A percentile compares a stretch with the other conserved stretches of the same genome.
These are phyloP conservation scores for Melangyna quadrimaculata DNA, from an alignment of 2,888 invertebrate genomes.

Conservation along the genomic window DNA sequence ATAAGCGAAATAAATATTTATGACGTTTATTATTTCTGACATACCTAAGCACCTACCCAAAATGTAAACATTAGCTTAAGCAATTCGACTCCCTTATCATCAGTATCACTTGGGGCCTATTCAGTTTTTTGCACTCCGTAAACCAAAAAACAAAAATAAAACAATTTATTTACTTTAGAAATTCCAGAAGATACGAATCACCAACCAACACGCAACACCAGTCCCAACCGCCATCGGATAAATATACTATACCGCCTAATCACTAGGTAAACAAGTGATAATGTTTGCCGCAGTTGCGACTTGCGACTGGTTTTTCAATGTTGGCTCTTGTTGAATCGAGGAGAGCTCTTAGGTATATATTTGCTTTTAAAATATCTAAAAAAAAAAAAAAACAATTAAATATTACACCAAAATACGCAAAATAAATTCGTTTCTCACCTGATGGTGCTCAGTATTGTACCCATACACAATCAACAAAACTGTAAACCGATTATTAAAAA, in stretches of 20 bases:
- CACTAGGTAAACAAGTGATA: neutral
- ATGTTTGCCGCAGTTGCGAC: constrained; percentile 2
- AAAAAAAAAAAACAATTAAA: neutral
- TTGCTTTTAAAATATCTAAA: neutral
- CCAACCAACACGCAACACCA: too few species aligned
- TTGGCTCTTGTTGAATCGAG: neutral
- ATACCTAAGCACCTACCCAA: neutral
- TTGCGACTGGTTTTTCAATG: neutral
- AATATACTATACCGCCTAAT: neutral
- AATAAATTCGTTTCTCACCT: neutral
- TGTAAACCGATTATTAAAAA: too few species aligned
- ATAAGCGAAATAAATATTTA: neutral
- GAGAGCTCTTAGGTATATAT: neutral
- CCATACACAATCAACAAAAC: too few species aligned
- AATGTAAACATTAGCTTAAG: constrained; percentile 1
- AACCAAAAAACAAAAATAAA: too few species aligned
- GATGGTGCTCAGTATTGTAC: too few species aligned
- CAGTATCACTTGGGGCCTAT: neutral
- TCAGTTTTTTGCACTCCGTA: constrained; percentile 1
- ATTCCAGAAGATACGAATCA: constrained; percentile 10
- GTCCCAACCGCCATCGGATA: neutral
- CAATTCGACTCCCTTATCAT: neutral
- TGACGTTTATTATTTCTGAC: constrained; percentile 3
- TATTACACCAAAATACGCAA: neutral
- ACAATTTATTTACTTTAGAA: neutral